phyloP scores from a whole-genome alignment of 2,113 vertebrate species.

The Okapia johnstoni region DNA sequence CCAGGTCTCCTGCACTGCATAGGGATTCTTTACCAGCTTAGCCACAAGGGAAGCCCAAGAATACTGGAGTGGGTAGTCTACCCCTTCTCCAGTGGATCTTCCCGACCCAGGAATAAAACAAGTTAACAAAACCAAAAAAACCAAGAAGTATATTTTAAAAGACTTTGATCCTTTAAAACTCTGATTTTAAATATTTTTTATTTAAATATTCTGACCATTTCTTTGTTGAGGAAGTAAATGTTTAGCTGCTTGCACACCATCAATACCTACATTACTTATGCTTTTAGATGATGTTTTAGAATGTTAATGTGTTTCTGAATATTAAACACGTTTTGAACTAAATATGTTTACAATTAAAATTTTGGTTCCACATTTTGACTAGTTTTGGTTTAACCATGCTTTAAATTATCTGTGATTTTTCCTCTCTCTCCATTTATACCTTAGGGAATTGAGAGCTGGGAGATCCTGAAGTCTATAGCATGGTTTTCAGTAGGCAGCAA shows the following conservation, averaged over 20 bases:
- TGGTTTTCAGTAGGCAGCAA: not conserved
- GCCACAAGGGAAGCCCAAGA: not conserved
- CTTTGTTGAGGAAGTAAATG: not conserved
- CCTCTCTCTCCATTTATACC: not conserved
- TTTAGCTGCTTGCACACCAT: not conserved
- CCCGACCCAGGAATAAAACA: not conserved
- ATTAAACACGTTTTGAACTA: not conserved
- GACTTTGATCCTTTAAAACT: not conserved
- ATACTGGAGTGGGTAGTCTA: not conserved
- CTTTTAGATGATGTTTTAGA: not conserved
- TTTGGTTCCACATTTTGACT: not conserved
- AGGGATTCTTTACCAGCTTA: not conserved
- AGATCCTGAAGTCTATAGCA: not conserved
- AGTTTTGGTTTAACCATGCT: not conserved
- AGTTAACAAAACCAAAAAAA: not conserved
- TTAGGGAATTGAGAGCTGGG: not conserved
- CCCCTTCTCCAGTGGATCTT: not conserved
- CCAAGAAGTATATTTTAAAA: not conserved
- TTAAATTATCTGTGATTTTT: not conserved
- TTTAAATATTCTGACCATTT: conserved; percentile 28
- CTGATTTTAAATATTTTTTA: not conserved
- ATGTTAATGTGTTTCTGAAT: not conserved
- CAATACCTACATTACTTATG: not conserved
- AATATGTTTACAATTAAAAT: not conserved
- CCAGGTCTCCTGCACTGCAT: not conserved